Evolutionary conservation across 2,888 invertebrate genomes (phyloP).

Genomic region (Eristalinus sepulchralis): DNA sequence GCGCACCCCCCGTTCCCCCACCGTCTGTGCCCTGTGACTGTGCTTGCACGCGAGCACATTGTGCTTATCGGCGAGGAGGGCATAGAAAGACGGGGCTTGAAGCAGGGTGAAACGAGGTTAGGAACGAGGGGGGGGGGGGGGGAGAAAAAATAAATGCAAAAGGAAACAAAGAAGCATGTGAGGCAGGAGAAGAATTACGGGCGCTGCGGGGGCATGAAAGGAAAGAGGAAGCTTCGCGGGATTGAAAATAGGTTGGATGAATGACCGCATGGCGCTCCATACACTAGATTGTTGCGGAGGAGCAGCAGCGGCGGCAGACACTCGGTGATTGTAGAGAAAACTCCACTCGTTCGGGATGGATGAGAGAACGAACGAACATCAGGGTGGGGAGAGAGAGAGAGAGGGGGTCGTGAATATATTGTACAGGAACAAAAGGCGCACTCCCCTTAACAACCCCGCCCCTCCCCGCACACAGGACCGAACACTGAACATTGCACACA

Average conservation of each 20-base stretch:
- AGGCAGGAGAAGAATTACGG: not conserved
- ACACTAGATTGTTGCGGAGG: conserved; percentile 39
- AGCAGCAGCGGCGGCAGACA: conserved; percentile 2
- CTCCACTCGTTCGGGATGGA: not conserved
- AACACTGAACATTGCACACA: conserved; percentile 57
- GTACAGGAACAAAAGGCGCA: conserved; percentile 60
- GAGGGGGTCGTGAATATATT: conserved; percentile 14
- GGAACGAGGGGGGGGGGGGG: not conserved
- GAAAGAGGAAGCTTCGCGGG: conserved; percentile 59
- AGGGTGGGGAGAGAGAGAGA: not conserved
- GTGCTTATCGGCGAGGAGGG: not conserved
- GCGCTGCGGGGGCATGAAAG: not conserved
- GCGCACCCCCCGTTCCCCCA: not conserved
- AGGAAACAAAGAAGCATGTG: not conserved
- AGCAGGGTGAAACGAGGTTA: conserved; percentile 22
- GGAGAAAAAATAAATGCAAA: not conserved
- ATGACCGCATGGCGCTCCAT: conserved; percentile 67
- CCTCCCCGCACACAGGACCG: not conserved
- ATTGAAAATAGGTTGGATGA: conserved; percentile 72
- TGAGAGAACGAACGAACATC: not conserved
- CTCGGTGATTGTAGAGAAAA: conserved; percentile 40
- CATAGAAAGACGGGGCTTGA: not conserved
- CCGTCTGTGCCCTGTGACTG: not conserved
- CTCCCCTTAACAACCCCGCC: not conserved
- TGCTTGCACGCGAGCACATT: not conserved